phyloP scores from a whole-genome alignment of 2,113 vertebrate species.

The Petroica traversi region DNA sequence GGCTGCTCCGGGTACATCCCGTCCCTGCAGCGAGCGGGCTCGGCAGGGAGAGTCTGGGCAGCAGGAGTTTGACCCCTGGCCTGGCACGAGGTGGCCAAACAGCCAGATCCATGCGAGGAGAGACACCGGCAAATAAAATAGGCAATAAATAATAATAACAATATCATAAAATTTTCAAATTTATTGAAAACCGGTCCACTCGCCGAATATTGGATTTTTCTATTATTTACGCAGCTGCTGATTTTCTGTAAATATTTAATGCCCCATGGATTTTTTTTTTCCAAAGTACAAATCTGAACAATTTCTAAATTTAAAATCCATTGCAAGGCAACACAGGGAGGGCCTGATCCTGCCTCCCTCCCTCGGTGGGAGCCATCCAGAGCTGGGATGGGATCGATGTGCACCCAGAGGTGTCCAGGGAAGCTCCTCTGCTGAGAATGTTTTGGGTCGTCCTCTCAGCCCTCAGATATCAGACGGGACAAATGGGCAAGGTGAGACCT shows the following conservation, averaged over 20 bases:
- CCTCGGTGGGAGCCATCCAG: accelerated
- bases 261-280: conserved; percentile 63
- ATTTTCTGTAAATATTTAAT: conserved; percentile 70
- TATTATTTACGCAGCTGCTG: conserved; percentile 63
- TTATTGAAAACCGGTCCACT: conserved; percentile 50
- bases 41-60: not conserved
- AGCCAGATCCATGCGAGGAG: not conserved
- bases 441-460: not conserved
- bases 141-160: conserved; percentile 70
- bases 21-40: accelerated
- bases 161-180: conserved; percentile 69
- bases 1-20: accelerated
- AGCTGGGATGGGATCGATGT: accelerated
- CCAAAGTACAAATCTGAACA: conserved; percentile 57
- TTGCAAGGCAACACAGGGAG: accelerated
- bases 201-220: conserved; percentile 40
- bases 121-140: conserved; percentile 44
- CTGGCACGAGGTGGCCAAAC: not conserved
- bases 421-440: not conserved
- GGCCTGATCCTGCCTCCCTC: not conserved
- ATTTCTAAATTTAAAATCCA: conserved; percentile 50
- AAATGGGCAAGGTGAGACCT: not conserved
- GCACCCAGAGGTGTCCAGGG: accelerated
- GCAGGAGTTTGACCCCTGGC: not conserved
- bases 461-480: not conserved